Evolutionary conservation across 2,797 vertebrate species (phyloP), one percentile per base, ranked within the genome.

Genomic region (Lophius americanus): DNA sequence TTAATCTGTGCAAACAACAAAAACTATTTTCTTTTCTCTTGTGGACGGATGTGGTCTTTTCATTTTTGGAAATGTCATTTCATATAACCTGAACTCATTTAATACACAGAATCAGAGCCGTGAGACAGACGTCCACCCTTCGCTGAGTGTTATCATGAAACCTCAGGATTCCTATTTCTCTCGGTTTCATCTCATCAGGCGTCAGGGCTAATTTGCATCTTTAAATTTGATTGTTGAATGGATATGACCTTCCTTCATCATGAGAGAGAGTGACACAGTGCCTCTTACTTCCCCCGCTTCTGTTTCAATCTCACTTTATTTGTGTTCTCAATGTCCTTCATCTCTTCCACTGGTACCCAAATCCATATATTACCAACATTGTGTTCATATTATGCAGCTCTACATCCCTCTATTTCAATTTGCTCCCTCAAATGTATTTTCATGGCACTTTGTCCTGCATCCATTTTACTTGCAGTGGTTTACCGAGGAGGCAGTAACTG

Each of bases 211-310:
- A 91, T 91, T 88, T 91, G 79, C 88, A 91, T 90, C 89, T 87
- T 91, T 89, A 81, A 68, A 87, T 78, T 84, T 71, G 78, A 11
- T 87, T 81, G 82, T 84, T 81, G 64, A 89, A 88, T 68, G 41
- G 85, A 68, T 82, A 85, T 88, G 90, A 91, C 89, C 91, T 91
- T 90, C 87, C 72, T 85, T 87, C 71, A 84, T 87, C 81, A 81
- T 86, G 82, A 84, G 70, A 77, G 82, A 86, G 60, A 60, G 72
- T 75, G 43, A 12, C 9, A 44, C 69, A 39, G 56, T 60, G 44
- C 71, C 68, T 71, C 72, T 74, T 44, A 62, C 51, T 52, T 44
- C 13, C 58, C 39, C 71, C 60, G 35, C 37, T 39, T n/a, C 59
- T 11, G 46, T 71, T 81, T 72, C 66, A 78, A 82, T 69, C 44